Conservation (phyloP, 2,888 invertebrate species). For the Eristalinus aeneus region DNA sequence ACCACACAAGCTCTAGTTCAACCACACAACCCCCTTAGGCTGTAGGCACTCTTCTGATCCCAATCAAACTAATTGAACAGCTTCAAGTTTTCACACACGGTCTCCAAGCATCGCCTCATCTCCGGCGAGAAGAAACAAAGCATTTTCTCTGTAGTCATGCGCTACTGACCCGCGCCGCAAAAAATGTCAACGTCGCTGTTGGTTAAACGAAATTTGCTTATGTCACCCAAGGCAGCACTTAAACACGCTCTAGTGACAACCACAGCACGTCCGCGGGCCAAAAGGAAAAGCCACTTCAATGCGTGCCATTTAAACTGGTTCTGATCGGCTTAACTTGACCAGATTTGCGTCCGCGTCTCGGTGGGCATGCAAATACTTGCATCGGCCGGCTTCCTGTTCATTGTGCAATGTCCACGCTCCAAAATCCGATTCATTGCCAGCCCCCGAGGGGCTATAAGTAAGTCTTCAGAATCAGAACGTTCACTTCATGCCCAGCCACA, state of each 20-base stretch:
- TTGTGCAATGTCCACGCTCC: background rate
- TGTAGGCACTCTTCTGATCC: background rate
- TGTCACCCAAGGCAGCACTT: slow-evolving; percentile 13
- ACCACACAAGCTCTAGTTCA: background rate
- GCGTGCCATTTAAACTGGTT: slow-evolving; percentile 14
- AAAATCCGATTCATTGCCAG: background rate
- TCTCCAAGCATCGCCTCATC: background rate
- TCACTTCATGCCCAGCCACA: background rate
- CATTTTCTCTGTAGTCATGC: background rate
- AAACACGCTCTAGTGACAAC: background rate
- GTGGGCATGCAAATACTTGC: background rate
- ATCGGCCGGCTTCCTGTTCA: background rate
- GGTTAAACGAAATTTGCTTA: background rate
- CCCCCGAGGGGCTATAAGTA: background rate
- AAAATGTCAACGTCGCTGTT: background rate
- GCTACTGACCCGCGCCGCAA: background rate
- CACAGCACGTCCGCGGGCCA: background rate
- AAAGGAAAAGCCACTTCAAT: background rate
- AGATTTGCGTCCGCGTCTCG: background rate
- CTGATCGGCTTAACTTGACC: slow-evolving; percentile 8
- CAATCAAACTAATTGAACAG: background rate
- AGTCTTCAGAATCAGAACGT: background rate
- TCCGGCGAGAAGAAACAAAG: background rate
- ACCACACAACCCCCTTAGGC: background rate
- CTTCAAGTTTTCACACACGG: background rate